Percentiles rank a stretch among this genome's conserved stretches.
phyloP scores from a whole-genome alignment of 92 coral and sea anemone species.

The Micromussa lordhowensis region DNA sequence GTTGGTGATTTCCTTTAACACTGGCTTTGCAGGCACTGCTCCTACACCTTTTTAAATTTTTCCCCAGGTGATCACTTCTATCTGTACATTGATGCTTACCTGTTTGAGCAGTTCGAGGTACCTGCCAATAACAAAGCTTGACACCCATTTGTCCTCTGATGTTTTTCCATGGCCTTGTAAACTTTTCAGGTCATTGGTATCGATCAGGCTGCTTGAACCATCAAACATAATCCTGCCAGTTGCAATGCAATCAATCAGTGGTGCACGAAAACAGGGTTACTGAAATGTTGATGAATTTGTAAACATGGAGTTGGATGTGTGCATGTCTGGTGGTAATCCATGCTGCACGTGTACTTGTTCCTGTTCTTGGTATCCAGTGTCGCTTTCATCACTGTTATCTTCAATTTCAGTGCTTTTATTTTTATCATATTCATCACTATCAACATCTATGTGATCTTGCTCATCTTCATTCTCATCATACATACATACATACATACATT shows the following conservation, averaged over 20 bases:
- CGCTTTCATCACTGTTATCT: background rate
- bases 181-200: conserved; percentile 36
- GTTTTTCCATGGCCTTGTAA: conserved; percentile 46
- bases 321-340: conserved; percentile 27
- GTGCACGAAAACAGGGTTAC: conserved; percentile 42
- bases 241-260: conserved; percentile 49
- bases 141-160: conserved; percentile 52
- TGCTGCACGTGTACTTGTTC: conserved; percentile 13
- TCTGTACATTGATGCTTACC: conserved; percentile 18
- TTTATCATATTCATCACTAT: background rate
- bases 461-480: background rate
- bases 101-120: conserved; percentile 39
- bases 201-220: conserved; percentile 10
- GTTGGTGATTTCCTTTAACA: conserved; percentile 14
- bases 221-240: conserved; percentile 49
- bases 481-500: too few species aligned
- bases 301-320: conserved; percentile 6
- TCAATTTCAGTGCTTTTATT: background rate
- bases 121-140: conserved; percentile 46
- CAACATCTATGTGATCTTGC: background rate
- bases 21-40: conserved; percentile 13
- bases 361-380: background rate
- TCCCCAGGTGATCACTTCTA: conserved; percentile 49
- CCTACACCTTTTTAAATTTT: conserved; percentile 56
- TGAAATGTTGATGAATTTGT: conserved; percentile 37